phyloP scores from a whole-genome alignment of 1,140 invertebrate species.

The Capitella teleta region DNA sequence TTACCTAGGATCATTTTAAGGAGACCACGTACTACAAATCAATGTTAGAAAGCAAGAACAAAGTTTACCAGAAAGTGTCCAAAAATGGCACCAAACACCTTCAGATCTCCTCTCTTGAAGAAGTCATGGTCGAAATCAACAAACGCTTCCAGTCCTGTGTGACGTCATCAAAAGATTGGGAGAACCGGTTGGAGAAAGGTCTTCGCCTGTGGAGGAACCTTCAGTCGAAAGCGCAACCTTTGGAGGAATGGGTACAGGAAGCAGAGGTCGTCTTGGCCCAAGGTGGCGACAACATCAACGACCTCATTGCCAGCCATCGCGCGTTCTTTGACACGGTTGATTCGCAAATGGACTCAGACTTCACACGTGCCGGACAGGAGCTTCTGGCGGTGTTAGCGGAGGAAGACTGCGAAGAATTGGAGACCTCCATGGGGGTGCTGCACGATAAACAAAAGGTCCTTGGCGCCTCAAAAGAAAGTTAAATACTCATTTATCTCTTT shows the following conservation, averaged over 20 bases:
- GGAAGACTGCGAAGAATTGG: too few relatives aligned
- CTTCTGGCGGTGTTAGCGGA: too few relatives aligned
- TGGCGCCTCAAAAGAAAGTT: too few relatives aligned
- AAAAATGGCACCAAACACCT: conserved; percentile 59
- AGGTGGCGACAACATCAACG: background rate
- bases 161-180: conserved; percentile 51
- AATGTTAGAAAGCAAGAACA: conserved; percentile 87
- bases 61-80: conserved; percentile 78
- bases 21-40: conserved; percentile 80
- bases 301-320: background rate
- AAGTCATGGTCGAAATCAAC: conserved; percentile 64
- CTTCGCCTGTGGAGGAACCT: conserved; percentile 76
- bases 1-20: conserved; percentile 61
- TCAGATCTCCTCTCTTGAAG: conserved; percentile 57
- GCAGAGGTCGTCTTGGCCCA: conserved; percentile 62
- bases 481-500: too few relatives aligned
- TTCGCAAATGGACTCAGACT: too few relatives aligned
- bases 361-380: too few relatives aligned
- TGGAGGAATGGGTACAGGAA: conserved; percentile 72
- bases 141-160: conserved; percentile 55
- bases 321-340: too few relatives aligned
- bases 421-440: too few relatives aligned
- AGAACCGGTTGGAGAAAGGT: conserved; percentile 63
- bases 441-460: too few relatives aligned
- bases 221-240: conserved; percentile 60